Conservation (phyloP, 1,140 invertebrate species). For the Habropoda laboriosa region DNA sequence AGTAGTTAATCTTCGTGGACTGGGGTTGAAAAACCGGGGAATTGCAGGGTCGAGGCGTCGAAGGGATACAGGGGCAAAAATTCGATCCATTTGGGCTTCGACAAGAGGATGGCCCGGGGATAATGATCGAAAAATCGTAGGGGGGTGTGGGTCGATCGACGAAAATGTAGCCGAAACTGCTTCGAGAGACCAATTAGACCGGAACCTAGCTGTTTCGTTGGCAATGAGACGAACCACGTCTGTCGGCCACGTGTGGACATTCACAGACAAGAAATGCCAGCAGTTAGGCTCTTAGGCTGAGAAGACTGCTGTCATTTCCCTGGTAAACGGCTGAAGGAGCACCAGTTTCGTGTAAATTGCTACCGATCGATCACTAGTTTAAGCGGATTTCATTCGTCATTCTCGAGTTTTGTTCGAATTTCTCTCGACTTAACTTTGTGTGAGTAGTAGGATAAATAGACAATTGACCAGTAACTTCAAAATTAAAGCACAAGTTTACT, state of each 20-base stretch:
- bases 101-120: slow-evolving; percentile 35
- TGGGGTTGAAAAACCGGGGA: slow-evolving; percentile 3
- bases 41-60: slow-evolving; percentile 5
- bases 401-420: too few relatives aligned
- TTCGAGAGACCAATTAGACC: slow-evolving; percentile 65
- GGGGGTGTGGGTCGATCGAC: slow-evolving; percentile 54
- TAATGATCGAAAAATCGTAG: slow-evolving; percentile 68
- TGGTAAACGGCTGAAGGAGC: neutral
- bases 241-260: slow-evolving; percentile 62
- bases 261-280: slow-evolving; percentile 52
- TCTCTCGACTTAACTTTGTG: too few relatives aligned
- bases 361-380: neutral
- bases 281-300: neutral
- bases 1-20: neutral
- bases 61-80: slow-evolving; percentile 26
- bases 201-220: slow-evolving; percentile 25
- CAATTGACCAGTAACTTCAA: too few relatives aligned
- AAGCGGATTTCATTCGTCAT: too few relatives aligned
- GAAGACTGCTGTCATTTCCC: slow-evolving; percentile 23
- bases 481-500: too few relatives aligned
- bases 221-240: slow-evolving; percentile 30
- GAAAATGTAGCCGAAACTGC: slow-evolving; percentile 13
- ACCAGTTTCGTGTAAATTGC: slow-evolving; percentile 19
- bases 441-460: too few relatives aligned
- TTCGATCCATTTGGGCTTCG: slow-evolving; percentile 56